These are phyloP conservation scores for Tenualosa thibaudeaui DNA, from an alignment of 2,797 vertebrate genomes.

Conservation along the genomic window DNA sequence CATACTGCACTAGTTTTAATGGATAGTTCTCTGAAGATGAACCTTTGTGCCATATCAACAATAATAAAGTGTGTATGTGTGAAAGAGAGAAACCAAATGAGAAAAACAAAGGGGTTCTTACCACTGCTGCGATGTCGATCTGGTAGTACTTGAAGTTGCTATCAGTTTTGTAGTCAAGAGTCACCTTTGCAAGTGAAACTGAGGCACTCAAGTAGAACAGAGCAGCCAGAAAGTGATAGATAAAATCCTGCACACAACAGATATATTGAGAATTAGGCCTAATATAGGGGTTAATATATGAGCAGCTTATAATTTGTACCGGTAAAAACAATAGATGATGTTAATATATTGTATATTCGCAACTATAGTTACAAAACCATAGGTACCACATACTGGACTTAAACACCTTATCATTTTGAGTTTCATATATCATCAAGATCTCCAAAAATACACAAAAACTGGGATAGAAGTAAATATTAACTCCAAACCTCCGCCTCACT, in stretches of 20 bases:
- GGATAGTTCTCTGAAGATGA: too few species aligned
- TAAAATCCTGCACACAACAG: slow-evolving; percentile 64
- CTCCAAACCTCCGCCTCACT: background rate
- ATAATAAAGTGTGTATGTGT: background rate
- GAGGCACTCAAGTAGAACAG: slow-evolving; percentile 75
- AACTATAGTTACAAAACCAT: too few species aligned
- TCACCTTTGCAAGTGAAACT: slow-evolving; percentile 64
- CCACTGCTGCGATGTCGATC: slow-evolving; percentile 76
- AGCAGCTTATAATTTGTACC: slow-evolving; percentile 29
- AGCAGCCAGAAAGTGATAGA: slow-evolving; percentile 69
- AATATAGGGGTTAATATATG: background rate
- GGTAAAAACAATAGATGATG: slow-evolving; percentile 19
- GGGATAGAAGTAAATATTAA: background rate
- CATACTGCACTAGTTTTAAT: too few species aligned
- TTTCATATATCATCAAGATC: background rate
- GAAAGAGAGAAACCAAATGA: background rate
- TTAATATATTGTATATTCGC: background rate
- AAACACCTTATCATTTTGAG: background rate
- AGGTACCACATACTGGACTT: background rate
- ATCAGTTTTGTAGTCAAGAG: fast-evolving
- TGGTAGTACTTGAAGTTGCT: slow-evolving; percentile 45
- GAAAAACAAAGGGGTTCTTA: slow-evolving; percentile 47
- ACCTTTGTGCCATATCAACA: too few species aligned
- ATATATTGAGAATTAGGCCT: background rate
- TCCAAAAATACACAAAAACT: background rate